A percentile compares a stretch with the other conserved stretches of the same genome.
These are phyloP conservation scores for Sternarchorhynchus goeldii DNA, from an alignment of 2,797 vertebrate species.

Conservation along the genomic window DNA sequence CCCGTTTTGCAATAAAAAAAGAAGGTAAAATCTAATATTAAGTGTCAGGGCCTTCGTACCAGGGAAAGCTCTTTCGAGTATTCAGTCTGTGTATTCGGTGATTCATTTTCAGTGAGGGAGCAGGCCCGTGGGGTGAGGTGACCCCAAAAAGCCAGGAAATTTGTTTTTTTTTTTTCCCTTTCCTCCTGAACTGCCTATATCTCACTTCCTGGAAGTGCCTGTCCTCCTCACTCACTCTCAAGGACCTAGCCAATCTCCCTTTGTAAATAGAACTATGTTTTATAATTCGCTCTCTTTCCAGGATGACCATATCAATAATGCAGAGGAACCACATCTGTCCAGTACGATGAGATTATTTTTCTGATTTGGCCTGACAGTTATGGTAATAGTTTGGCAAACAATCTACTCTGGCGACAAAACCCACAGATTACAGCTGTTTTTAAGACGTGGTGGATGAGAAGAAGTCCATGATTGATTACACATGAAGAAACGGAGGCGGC, in stretches of 20 bases:
- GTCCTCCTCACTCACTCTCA: constrained; percentile 93
- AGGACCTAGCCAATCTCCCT: constrained; percentile 98
- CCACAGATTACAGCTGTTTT: constrained; percentile 97
- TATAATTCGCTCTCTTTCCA: constrained; percentile 94
- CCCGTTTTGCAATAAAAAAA: constrained; percentile 60
- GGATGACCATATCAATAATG: constrained; percentile 99
- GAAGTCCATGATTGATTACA: constrained; percentile 90
- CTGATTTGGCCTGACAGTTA: constrained; percentile 98
- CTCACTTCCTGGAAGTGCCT: constrained; percentile 94
- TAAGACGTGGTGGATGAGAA: constrained; percentile 84
- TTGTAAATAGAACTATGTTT: constrained; percentile 99
- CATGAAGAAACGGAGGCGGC: constrained; percentile 79
- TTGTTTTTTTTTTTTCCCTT: constrained; percentile 70
- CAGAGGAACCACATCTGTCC: constrained; percentile 94
- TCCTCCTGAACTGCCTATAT: constrained; percentile 87
- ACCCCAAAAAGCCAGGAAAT: constrained; percentile 89
- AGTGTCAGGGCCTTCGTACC: constrained; percentile 69
- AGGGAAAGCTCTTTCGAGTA: constrained; percentile 66
- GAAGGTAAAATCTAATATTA: constrained; percentile 66
- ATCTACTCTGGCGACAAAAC: constrained; percentile 93
- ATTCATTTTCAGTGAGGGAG: constrained; percentile 79
- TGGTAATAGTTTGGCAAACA: constrained; percentile 99
- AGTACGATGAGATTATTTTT: constrained; percentile 97
- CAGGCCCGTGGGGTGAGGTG: constrained; percentile 81
- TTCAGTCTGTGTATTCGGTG: constrained; percentile 79